phyloP scores from a whole-genome alignment of 1,140 invertebrate genomes.

The Formica selysi region DNA sequence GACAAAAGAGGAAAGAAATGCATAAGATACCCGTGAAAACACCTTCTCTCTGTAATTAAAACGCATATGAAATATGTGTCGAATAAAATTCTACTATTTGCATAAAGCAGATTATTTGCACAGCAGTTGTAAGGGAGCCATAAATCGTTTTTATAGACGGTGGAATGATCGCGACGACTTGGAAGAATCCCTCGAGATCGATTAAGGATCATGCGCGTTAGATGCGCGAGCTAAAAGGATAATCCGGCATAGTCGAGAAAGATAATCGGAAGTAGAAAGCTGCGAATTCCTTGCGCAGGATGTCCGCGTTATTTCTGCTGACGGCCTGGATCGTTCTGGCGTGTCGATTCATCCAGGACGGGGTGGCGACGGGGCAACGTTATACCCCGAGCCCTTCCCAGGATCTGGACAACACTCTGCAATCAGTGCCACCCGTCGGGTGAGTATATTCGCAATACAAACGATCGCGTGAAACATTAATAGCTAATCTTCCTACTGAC shows the following conservation, averaged over 20 bases:
- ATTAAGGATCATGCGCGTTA: slow-evolving; percentile 64
- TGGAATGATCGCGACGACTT: slow-evolving; percentile 47
- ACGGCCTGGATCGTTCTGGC: slow-evolving; percentile 63
- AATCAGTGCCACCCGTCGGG: slow-evolving; percentile 74
- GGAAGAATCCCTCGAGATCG: slow-evolving; percentile 25
- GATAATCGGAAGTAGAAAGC: not conserved
- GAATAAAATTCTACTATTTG: not conserved
- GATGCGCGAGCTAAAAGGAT: slow-evolving; percentile 41
- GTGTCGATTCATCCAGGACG: slow-evolving; percentile 55
- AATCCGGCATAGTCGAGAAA: slow-evolving; percentile 18
- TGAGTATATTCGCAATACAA: slow-evolving; percentile 66
- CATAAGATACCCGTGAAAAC: not conserved
- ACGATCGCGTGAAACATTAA: not conserved
- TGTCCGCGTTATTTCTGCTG: slow-evolving; percentile 25
- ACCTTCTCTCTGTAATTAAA: not conserved
- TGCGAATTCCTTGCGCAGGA: slow-evolving; percentile 14
- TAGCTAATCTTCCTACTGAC: not conserved
- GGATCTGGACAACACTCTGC: slow-evolving; percentile 75
- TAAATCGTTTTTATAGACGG: slow-evolving; percentile 38
- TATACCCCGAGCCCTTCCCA: slow-evolving; percentile 68
- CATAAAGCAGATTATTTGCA: slow-evolving; percentile 3
- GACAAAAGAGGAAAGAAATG: not conserved
- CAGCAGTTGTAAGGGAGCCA: slow-evolving; percentile 6
- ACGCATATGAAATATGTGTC: not conserved
- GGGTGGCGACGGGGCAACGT: slow-evolving; percentile 66